Conservation (phyloP, 1,140 invertebrate species). For the Macrotrachela quadricornifera region DNA sequence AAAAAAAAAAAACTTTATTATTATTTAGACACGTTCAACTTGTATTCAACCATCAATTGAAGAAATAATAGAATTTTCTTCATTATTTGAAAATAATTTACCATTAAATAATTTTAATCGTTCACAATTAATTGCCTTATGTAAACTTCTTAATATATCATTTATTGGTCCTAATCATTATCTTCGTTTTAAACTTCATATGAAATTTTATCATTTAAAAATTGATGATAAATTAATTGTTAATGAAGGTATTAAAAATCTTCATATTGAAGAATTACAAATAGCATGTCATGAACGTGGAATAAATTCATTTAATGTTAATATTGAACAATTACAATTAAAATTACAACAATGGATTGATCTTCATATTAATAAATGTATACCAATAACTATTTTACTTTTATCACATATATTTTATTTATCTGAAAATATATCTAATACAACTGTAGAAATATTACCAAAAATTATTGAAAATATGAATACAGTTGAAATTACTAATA, state of each 20-base stretch:
- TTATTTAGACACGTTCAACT: constrained; percentile 22
- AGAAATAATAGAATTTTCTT: constrained; percentile 88
- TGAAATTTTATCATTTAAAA: constrained; percentile 65
- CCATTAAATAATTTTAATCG: constrained; percentile 77
- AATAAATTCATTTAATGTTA: constrained; percentile 85
- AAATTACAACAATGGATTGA: constrained; percentile 88
- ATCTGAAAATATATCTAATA: too few species aligned
- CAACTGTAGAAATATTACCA: too few species aligned
- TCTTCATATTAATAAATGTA: constrained; percentile 53
- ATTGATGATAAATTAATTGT: constrained; percentile 88
- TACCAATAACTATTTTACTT: constrained; percentile 39
- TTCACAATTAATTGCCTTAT: constrained; percentile 69
- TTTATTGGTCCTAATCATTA: constrained; percentile 46
- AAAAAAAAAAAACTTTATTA: too few species aligned
- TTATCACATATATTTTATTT: too few species aligned
- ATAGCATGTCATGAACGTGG: constrained; percentile 72
- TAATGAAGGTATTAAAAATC: constrained; percentile 71
- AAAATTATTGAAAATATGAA: too few species aligned
- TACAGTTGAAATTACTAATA: too few species aligned
- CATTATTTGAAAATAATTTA: constrained; percentile 91
- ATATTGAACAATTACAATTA: constrained; percentile 56
- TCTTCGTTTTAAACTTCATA: constrained; percentile 68
- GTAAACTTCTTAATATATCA: constrained; percentile 57
- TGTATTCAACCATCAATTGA: constrained; percentile 62
- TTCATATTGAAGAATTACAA: constrained; percentile 70